A percentile compares a stretch with the other conserved stretches of the same genome.
These are phyloP conservation scores for Stegana nigrithorax DNA, from an alignment of 2,888 invertebrate species.

Conservation along the genomic window DNA sequence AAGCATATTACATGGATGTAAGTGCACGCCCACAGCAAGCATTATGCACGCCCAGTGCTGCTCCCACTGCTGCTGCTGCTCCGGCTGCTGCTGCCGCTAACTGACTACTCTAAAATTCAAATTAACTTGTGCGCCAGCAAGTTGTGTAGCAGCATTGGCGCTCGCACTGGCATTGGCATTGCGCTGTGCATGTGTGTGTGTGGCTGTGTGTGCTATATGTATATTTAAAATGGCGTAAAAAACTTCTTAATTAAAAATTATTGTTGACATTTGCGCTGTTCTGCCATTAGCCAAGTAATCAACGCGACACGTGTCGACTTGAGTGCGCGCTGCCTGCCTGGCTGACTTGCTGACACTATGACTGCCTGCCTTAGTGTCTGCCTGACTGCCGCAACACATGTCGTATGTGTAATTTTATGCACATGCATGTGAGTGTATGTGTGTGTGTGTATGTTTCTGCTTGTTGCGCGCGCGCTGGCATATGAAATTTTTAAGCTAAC, in stretches of 20 bases:
- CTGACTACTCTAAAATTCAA: constrained; percentile 58
- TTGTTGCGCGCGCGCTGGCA: too few species aligned
- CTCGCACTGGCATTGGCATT: too few species aligned
- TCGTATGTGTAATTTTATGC: not conserved
- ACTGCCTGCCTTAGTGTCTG: too few species aligned
- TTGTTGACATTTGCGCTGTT: constrained; percentile 49
- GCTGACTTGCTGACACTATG: too few species aligned
- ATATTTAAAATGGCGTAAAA: constrained; percentile 40
- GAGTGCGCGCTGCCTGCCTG: too few species aligned
- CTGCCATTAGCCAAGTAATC: constrained; percentile 5
- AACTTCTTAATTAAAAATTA: constrained; percentile 59
- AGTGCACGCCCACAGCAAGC: not conserved
- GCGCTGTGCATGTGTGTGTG: constrained; percentile 16
- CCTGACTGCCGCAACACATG: not conserved
- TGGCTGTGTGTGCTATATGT: constrained; percentile 21
- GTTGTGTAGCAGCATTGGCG: too few species aligned
- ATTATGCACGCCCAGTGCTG: too few species aligned
- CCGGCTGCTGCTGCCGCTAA: constrained; percentile 17
- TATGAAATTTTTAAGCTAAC: too few species aligned
- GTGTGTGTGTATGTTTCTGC: not conserved
- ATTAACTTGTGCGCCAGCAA: constrained; percentile 54
- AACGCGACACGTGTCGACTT: not conserved
- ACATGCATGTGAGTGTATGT: too few species aligned
- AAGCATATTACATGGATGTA: not conserved
- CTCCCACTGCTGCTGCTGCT: too few species aligned